Evolutionary conservation across 1,140 invertebrate genomes (phyloP).

Genomic region (Chironomus tepperi): DNA sequence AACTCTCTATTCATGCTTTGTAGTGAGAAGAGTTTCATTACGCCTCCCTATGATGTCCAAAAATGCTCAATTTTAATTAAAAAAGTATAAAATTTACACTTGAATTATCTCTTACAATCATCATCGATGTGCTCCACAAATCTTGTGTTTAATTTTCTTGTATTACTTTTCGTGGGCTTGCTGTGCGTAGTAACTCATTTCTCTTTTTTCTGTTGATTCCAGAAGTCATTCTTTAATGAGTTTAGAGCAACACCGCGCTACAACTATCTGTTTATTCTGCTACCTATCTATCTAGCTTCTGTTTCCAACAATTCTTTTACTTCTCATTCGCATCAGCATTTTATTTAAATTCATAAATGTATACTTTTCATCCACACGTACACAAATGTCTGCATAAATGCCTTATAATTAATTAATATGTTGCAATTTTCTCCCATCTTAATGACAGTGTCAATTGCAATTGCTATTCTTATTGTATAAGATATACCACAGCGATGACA

Average conservation of each 20-base stretch:
- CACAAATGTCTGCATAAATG: too few relatives aligned
- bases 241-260: neutral
- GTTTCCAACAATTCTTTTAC: neutral
- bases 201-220: neutral
- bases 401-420: slow-evolving; percentile 5
- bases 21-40: neutral
- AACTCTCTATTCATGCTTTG: neutral
- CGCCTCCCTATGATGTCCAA: slow-evolving; percentile 4
- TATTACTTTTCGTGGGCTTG: neutral
- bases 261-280: neutral
- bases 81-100: neutral
- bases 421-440: neutral
- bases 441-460: neutral
- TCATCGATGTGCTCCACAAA: neutral
- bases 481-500: neutral
- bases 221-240: slow-evolving; percentile 7
- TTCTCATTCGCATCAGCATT: neutral
- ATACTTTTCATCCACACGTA: neutral
- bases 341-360: neutral
- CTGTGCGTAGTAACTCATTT: slow-evolving; percentile 3
- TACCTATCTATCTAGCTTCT: too few relatives aligned
- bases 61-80: slow-evolving; percentile 5
- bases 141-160: neutral
- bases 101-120: neutral
- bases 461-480: neutral